phyloP scores from a whole-genome alignment of 2,888 invertebrate species.

The Linnaemya tessellans region DNA sequence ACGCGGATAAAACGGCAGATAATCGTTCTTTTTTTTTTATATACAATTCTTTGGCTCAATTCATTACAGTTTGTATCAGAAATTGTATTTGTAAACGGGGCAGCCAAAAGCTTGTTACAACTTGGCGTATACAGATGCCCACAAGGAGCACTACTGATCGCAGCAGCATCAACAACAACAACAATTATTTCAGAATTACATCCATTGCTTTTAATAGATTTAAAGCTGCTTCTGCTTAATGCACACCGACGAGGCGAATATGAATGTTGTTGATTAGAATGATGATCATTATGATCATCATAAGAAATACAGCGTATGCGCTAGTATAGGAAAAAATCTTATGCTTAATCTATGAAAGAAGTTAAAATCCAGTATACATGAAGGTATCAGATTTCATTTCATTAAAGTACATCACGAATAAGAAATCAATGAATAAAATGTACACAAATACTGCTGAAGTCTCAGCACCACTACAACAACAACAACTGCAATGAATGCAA shows the following conservation, averaged over 20 bases:
- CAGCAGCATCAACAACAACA: conserved; percentile 52
- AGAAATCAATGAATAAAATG: conserved; percentile 77
- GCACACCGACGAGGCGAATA: conserved; percentile 32
- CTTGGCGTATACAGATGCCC: conserved; percentile 53
- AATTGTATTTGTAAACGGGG: conserved; percentile 16
- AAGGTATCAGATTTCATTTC: conserved; percentile 83
- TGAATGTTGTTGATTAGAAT: conserved; percentile 55
- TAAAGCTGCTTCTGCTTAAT: conserved; percentile 49
- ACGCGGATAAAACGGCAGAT: conserved; percentile 77
- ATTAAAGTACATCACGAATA: conserved; percentile 83
- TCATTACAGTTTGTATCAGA: conserved; percentile 8
- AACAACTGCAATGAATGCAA: neutral
- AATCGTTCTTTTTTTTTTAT: conserved; percentile 68
- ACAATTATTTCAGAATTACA: conserved; percentile 54
- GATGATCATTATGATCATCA: conserved; percentile 50
- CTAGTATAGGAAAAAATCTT: conserved; percentile 8
- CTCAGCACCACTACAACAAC: conserved; percentile 9
- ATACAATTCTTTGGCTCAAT: conserved; percentile 1
- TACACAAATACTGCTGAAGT: conserved; percentile 16
- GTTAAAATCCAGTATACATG: conserved; percentile 75
- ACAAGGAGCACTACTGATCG: conserved; percentile 43
- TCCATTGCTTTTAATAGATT: conserved; percentile 60
- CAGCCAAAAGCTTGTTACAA: conserved; percentile 60
- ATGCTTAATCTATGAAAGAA: conserved; percentile 9
- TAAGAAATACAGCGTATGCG: conserved; percentile 63